Evolutionary conservation across 1,140 invertebrate species (phyloP), one percentile per base, ranked within the genome.

Genomic region (Drosophila ogumai): DNA sequence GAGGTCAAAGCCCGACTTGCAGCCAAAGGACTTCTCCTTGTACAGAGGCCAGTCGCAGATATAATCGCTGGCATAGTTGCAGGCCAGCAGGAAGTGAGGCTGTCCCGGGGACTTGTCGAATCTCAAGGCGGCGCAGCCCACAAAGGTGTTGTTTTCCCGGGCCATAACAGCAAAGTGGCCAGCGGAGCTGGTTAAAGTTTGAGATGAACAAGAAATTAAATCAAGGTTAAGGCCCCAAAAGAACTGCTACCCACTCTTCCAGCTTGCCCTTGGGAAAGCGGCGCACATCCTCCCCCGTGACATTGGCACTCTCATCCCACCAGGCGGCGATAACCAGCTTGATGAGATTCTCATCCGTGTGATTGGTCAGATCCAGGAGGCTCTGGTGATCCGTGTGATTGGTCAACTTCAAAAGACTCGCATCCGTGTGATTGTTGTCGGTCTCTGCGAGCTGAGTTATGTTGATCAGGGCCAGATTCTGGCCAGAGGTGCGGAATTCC

Each of bases 91-190:
- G n/a, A 85, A 88, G 13, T 73, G 54, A 1, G 71, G 57, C 19
- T 56, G 19, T 0, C 12, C 25, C 10, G 34, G 36, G 10, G 54
- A 31, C 36, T 64, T 69, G 1, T 54, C 38, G 22, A 44, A 85
- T 17, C 49, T 46, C 15, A 81, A 17, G 19, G 74, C 85, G 15
- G 81, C 85, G 41, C 85, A 88, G 25, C 85, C 85, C 41, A 88
- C 63, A 25, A 57, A 64, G 7, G 81, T 88, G 31, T 81, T 78
- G 67, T 85, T 90, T 22, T 90, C 81, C 15, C 75, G 54, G 25
- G 85, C 85, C 78, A 90, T 76, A 1, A 90, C 40, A 6, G 81
- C 85, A 50, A 88, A 88, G 50, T 90, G 69, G 9, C 77, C 69
- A 10, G 88, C 32, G 8, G n/a, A 25, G n/a, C 84, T 88, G 56